Percentiles rank a stretch among this genome's conserved stretches.
Conservation (phyloP, 2,888 invertebrate species). For the Exephanes ischioxanthus region DNA sequence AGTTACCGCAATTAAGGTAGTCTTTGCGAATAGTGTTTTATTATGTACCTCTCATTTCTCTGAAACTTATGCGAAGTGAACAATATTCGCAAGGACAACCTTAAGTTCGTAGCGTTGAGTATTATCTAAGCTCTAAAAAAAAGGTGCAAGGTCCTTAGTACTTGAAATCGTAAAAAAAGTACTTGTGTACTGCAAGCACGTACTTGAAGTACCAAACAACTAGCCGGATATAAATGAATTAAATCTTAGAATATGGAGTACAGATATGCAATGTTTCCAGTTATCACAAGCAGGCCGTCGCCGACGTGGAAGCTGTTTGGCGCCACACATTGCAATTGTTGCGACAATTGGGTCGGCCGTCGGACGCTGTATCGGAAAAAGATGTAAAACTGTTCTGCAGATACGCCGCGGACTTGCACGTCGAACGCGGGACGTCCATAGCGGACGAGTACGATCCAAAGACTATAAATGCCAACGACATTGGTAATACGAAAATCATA, state of each 20-base stretch:
- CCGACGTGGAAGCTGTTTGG: conserved; percentile 93
- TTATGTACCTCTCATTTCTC: too few species aligned
- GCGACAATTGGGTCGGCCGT: conserved; percentile 91
- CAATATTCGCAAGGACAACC: too few species aligned
- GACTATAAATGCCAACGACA: conserved; percentile 87
- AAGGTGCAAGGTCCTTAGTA: too few species aligned
- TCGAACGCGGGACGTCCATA: conserved; percentile 92
- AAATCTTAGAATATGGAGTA: neutral
- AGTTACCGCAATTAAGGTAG: too few species aligned
- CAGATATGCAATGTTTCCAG: conserved; percentile 76
- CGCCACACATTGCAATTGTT: conserved; percentile 93
- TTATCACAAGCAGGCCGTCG: conserved; percentile 93
- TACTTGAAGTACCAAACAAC: too few species aligned
- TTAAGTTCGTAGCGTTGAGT: too few species aligned
- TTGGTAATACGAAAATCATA: conserved; percentile 82
- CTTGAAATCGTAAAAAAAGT: too few species aligned
- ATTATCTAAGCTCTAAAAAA: too few species aligned
- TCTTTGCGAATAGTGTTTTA: too few species aligned
- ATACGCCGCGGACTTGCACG: conserved; percentile 92
- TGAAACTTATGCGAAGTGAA: too few species aligned
- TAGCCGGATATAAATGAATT: too few species aligned
- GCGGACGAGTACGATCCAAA: conserved; percentile 92
- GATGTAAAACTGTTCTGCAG: conserved; percentile 95
- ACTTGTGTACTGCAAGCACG: too few species aligned
- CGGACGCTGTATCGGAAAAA: conserved; percentile 90